These are phyloP conservation scores for Standfussiana lucernea DNA, from an alignment of 2,888 invertebrate genomes.

Conservation along the genomic window DNA sequence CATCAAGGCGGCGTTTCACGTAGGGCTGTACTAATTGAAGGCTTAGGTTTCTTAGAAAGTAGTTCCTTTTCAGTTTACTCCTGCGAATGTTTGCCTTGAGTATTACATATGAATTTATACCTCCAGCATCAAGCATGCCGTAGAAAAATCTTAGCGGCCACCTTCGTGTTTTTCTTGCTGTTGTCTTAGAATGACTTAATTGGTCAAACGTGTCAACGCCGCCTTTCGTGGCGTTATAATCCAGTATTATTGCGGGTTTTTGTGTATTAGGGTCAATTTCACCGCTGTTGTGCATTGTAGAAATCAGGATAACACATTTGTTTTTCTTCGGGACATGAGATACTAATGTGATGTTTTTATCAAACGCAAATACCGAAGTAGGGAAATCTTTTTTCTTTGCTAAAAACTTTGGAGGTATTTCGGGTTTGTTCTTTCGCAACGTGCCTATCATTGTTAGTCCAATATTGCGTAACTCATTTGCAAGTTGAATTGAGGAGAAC, in stretches of 20 bases:
- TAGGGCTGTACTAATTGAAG: too few relatives aligned
- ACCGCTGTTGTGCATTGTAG: conserved; percentile 20
- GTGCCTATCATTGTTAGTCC: neutral
- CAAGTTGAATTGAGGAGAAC: conserved; percentile 21
- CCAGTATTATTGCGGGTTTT: conserved; percentile 24
- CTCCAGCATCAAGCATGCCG: conserved; percentile 7
- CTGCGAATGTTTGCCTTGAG: too few relatives aligned
- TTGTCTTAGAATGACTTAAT: conserved; percentile 14
- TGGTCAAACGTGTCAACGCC: conserved; percentile 23
- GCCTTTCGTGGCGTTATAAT: conserved; percentile 29
- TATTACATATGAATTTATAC: conserved; percentile 11
- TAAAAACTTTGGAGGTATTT: conserved; percentile 13
- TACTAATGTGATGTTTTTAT: conserved; percentile 18
- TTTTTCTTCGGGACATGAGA: conserved; percentile 11
- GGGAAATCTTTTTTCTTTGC: conserved; percentile 9
- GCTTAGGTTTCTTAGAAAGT: too few relatives aligned
- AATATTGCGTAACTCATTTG: conserved; percentile 4
- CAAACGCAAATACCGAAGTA: conserved; percentile 8
- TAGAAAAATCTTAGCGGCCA: conserved; percentile 9
- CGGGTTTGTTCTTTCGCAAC: conserved; percentile 1
- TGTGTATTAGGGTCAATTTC: conserved; percentile 9
- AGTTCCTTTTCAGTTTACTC: too few relatives aligned
- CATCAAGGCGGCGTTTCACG: too few relatives aligned
- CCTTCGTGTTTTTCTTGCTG: conserved; percentile 8
- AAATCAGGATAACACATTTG: conserved; percentile 14